phyloP scores from a whole-genome alignment of 2,888 invertebrate species.

The Isotomurus palustris region DNA sequence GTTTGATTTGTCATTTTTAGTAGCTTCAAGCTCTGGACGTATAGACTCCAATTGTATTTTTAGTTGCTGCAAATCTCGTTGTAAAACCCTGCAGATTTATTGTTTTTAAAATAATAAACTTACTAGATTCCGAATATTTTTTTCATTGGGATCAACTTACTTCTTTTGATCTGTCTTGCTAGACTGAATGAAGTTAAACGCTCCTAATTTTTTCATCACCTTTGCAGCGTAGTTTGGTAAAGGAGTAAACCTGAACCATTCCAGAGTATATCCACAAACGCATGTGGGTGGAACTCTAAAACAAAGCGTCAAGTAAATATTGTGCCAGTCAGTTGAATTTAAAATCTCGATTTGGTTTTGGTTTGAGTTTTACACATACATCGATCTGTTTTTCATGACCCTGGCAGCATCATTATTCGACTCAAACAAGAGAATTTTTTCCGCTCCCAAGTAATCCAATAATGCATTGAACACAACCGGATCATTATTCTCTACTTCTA shows the following conservation, averaged over 20 bases:
- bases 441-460: conserved; percentile 71
- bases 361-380: background rate
- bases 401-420: conserved; percentile 63
- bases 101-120: too few species aligned
- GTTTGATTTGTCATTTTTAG: conserved; percentile 10
- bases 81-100: conserved; percentile 11
- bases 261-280: conserved; percentile 27
- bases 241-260: conserved; percentile 37
- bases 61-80: conserved; percentile 7
- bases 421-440: conserved; percentile 71
- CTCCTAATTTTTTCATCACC: conserved; percentile 5
- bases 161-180: conserved; percentile 14
- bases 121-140: background rate
- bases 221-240: conserved; percentile 32
- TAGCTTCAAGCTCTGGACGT: conserved; percentile 10
- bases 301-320: background rate
- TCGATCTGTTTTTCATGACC: conserved; percentile 54
- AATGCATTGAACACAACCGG: conserved; percentile 76
- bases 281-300: conserved; percentile 23
- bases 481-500: conserved; percentile 62
- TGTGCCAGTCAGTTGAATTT: too few species aligned
- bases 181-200: conserved; percentile 17
- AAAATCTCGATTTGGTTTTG: background rate
- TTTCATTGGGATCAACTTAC: conserved; percentile 13
- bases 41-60: conserved; percentile 11